Evolutionary conservation across 2,888 invertebrate genomes (phyloP).

Genomic region (Meteorus cinctellus): DNA sequence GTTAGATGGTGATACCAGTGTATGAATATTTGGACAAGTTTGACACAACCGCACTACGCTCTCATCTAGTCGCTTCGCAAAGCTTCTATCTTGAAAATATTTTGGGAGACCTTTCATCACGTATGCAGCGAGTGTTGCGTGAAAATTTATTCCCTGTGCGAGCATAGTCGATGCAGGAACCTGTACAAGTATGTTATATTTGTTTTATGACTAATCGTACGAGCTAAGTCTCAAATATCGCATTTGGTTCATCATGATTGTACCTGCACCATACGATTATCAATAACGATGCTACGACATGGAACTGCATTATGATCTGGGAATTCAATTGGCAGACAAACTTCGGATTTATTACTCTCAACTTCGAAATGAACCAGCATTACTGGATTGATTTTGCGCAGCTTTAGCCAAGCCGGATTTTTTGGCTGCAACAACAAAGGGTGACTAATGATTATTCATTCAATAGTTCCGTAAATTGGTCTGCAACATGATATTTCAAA

Average conservation of each 20-base stretch:
- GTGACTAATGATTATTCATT: slow-evolving; percentile 17
- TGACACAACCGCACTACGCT: slow-evolving; percentile 80
- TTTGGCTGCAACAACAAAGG: slow-evolving; percentile 62
- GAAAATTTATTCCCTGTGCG: slow-evolving; percentile 65
- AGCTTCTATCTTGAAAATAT: slow-evolving; percentile 80
- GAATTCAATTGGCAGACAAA: slow-evolving; percentile 76
- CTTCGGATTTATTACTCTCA: slow-evolving; percentile 77
- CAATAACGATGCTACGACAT: slow-evolving; percentile 68
- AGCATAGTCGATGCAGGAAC: slow-evolving; percentile 58
- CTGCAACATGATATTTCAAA: neutral
- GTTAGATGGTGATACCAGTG: slow-evolving; percentile 75
- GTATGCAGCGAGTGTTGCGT: slow-evolving; percentile 78
- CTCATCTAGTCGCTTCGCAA: slow-evolving; percentile 82
- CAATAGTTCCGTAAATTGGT: neutral
- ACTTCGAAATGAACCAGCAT: slow-evolving; percentile 82
- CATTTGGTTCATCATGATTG: neutral
- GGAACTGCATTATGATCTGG: slow-evolving; percentile 65
- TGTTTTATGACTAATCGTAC: slow-evolving; percentile 10
- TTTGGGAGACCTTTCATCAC: slow-evolving; percentile 82
- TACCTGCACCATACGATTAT: slow-evolving; percentile 67
- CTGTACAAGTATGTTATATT: slow-evolving; percentile 52
- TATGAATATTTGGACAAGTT: slow-evolving; percentile 80
- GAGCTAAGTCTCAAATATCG: neutral
- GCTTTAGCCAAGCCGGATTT: slow-evolving; percentile 73
- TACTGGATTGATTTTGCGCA: slow-evolving; percentile 77